Percentiles rank a stretch among this genome's conserved stretches.
These are phyloP conservation scores for Menidia menidia DNA, from an alignment of 2,797 vertebrate genomes.

Conservation along the genomic window DNA sequence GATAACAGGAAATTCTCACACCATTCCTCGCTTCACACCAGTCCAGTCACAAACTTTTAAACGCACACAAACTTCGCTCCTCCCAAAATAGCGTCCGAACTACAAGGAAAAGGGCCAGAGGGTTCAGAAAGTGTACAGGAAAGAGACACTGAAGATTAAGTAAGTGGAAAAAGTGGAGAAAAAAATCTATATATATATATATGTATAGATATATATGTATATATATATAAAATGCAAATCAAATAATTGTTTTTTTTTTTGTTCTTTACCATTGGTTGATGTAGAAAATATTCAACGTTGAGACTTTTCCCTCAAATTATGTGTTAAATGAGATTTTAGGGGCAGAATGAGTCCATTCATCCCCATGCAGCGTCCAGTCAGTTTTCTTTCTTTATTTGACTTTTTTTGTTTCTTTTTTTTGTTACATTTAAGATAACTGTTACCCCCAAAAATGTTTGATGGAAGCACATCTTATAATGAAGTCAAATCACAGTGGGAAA, in stretches of 20 bases:
- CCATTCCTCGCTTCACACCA: slow-evolving; percentile 55
- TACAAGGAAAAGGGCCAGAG: background rate
- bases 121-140: slow-evolving; percentile 63
- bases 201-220: slow-evolving; percentile 10
- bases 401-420: too few relatives aligned
- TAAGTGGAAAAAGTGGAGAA: slow-evolving; percentile 15
- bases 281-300: slow-evolving; percentile 66
- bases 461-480: slow-evolving; percentile 48
- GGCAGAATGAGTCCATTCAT: slow-evolving; percentile 39
- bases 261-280: slow-evolving; percentile 71
- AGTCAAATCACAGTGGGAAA: slow-evolving; percentile 32
- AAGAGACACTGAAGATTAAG: slow-evolving; percentile 53
- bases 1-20: slow-evolving; percentile 40
- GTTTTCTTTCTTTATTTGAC: slow-evolving; percentile 18
- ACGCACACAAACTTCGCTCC: slow-evolving; percentile 45
- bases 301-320: slow-evolving; percentile 57
- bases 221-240: slow-evolving; percentile 18
- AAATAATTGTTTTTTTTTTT: slow-evolving; percentile 30
- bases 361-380: slow-evolving; percentile 40
- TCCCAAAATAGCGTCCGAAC: slow-evolving; percentile 19
- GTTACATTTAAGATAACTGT: slow-evolving; percentile 17
- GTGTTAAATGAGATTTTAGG: slow-evolving; percentile 50
- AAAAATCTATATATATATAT: background rate
- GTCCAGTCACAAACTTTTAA: slow-evolving; percentile 46
- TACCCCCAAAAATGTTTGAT: slow-evolving; percentile 39